Evolutionary conservation across 1,140 invertebrate species (phyloP), one percentile per base, ranked within the genome.

Genomic region (Aphelinus atriplicis): DNA sequence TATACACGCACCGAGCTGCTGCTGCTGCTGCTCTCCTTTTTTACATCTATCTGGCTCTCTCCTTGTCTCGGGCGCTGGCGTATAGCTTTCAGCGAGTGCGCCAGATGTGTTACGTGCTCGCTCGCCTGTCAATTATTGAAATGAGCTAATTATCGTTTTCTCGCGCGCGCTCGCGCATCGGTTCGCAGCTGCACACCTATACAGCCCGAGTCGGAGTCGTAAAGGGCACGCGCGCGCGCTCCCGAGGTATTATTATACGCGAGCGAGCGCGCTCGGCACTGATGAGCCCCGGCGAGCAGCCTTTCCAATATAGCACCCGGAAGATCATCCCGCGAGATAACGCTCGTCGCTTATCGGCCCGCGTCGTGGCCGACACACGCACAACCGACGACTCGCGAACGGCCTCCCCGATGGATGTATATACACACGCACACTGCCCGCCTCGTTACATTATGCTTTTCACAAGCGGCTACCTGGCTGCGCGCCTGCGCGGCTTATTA

Each of bases 71-170:
- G 26, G 26, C 26, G 0, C 26, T 26, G 26, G 77, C 65, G 68
- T 76, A 69, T 71, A 73, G 57, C 68, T 79, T 79, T 47, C 71
- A 73, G 69, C 50, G 77, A 81, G 50, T 72, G 64, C 82, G 81
- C 83, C 84, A 86, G 85, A 87, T 86, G 83, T 79, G 82, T 81
- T 82, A 81, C 81, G 81, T 80, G 74, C 82, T 48, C 76, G 78
- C 75, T 76, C 66, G 81, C 80, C 83, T 86, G 84, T 88, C 85
- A 86, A 87, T 88, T 88, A 88, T 87, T 86, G 82, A 87, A 88
- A 87, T 86, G 83, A 87, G 86, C 85, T 85, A 87, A 88, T 88
- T 86, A 87, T 88, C 81, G 82, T 85, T 86, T 84, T 75, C 69
- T 71, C 61, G 66, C 61, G 66, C 60, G 48, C 58, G 60, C 55